Conservation (phyloP, 2,888 invertebrate genomes). For the Elmis aenea region DNA sequence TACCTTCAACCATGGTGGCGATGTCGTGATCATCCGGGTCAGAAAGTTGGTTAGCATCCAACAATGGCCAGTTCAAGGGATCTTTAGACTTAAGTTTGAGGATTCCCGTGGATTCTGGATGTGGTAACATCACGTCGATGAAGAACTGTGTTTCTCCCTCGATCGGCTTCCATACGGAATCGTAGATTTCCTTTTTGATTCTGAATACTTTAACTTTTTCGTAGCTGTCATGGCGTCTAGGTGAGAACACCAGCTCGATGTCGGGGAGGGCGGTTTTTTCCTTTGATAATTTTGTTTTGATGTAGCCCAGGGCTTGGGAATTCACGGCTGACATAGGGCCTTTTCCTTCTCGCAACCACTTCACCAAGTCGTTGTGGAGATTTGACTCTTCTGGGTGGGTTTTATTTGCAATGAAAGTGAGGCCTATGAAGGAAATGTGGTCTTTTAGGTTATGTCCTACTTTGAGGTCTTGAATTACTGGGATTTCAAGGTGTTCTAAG, state of each 20-base stretch:
- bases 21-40: conserved; percentile 58
- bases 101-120: conserved; percentile 69
- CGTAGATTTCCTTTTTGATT: conserved; percentile 51
- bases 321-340: conserved; percentile 35
- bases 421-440: conserved; percentile 51
- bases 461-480: conserved; percentile 53
- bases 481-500: conserved; percentile 53
- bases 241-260: conserved; percentile 33
- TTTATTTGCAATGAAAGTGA: conserved; percentile 51
- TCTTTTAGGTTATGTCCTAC: conserved; percentile 69
- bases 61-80: conserved; percentile 69
- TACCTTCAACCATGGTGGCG: conserved; percentile 56
- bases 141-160: conserved; percentile 48
- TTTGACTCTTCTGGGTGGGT: conserved; percentile 43
- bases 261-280: conserved; percentile 35
- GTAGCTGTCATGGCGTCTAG: conserved; percentile 21
- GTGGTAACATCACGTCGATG: conserved; percentile 63
- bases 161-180: conserved; percentile 52
- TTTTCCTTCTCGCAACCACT: conserved; percentile 36
- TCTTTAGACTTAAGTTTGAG: conserved; percentile 65
- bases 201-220: conserved; percentile 24
- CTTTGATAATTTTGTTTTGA: conserved; percentile 38
- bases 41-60: conserved; percentile 75
- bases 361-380: conserved; percentile 40
- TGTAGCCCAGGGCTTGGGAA: conserved; percentile 32